Evolutionary conservation across 2,797 vertebrate species (phyloP).

Genomic region (Masticophis lateralis): DNA sequence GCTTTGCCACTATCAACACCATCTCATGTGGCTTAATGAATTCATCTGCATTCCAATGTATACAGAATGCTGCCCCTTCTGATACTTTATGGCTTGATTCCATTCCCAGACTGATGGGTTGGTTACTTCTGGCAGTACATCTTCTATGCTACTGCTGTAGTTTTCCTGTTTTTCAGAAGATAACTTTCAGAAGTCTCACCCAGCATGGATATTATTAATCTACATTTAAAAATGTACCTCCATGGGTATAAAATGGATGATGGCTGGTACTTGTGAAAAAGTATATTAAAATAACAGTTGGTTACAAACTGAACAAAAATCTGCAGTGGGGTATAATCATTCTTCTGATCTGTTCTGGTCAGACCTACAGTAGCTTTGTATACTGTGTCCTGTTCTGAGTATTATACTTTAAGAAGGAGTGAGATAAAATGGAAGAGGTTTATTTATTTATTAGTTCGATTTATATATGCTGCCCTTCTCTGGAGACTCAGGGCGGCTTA

Average conservation of each 20-base stretch:
- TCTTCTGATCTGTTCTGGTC: not conserved
- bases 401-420: not conserved
- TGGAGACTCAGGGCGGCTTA: too few species aligned
- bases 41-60: not conserved
- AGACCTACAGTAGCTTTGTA: not conserved
- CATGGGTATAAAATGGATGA: not conserved
- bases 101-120: not conserved
- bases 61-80: not conserved
- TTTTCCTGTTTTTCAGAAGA: not conserved
- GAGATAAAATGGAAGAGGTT: not conserved
- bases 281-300: not conserved
- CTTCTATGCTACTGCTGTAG: not conserved
- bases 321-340: not conserved
- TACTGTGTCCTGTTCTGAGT: not conserved
- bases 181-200: not conserved
- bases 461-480: too few species aligned
- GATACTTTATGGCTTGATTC: not conserved
- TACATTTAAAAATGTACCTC: not conserved
- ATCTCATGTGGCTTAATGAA: not conserved
- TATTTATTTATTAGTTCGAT: too few species aligned
- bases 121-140: not conserved
- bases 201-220: not conserved
- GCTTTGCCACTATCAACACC: not conserved
- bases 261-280: not conserved
- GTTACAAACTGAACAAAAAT: not conserved